A percentile compares a stretch with the other conserved stretches of the same genome.
Evolutionary conservation across 1,140 invertebrate species (phyloP).

Genomic region (Brachionus sp.): DNA sequence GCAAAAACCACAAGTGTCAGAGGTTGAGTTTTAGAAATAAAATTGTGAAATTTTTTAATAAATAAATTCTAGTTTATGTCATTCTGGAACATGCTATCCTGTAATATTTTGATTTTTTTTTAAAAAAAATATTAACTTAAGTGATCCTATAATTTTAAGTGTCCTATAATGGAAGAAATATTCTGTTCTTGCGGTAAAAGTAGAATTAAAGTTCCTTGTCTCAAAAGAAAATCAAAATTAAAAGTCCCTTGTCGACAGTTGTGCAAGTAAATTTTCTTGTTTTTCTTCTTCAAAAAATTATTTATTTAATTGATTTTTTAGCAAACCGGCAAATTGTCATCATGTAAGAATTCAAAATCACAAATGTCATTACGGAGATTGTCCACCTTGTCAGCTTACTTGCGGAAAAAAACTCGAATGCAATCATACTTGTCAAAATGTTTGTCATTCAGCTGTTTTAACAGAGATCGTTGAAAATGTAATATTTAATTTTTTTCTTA

Average conservation of each 20-base stretch:
- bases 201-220: constrained; percentile 77
- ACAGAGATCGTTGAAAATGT: constrained; percentile 57
- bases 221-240: constrained; percentile 70
- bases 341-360: constrained; percentile 71
- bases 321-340: constrained; percentile 72
- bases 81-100: constrained; percentile 78
- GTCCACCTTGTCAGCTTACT: constrained; percentile 74
- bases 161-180: constrained; percentile 71
- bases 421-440: constrained; percentile 69
- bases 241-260: constrained; percentile 72
- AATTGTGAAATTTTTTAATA: constrained; percentile 26
- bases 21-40: constrained; percentile 72
- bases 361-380: constrained; percentile 79
- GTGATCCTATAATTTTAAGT: constrained; percentile 58
- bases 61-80: background rate
- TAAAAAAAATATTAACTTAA: background rate
- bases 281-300: constrained; percentile 39
- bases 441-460: constrained; percentile 76
- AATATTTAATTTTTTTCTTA: background rate
- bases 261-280: constrained; percentile 64
- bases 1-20: constrained; percentile 81
- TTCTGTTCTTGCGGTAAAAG: constrained; percentile 78
- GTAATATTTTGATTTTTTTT: background rate
- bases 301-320: constrained; percentile 50
- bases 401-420: constrained; percentile 69